phyloP scores from a whole-genome alignment of 2,888 invertebrate species.

The Lithodes maja region DNA sequence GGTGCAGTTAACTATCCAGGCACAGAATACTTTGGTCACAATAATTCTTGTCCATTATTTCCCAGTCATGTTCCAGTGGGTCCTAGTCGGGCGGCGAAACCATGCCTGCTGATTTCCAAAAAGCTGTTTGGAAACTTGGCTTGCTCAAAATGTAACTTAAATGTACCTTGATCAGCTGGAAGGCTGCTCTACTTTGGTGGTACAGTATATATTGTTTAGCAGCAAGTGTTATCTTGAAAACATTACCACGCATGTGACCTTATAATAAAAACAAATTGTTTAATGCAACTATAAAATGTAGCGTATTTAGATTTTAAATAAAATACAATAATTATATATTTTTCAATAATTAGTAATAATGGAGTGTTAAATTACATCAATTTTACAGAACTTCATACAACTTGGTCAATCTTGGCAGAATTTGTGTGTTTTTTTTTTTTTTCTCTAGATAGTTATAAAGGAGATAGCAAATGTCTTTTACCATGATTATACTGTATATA shows the following conservation, averaged over 20 bases:
- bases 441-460: slow-evolving; percentile 15
- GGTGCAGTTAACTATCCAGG: no score
- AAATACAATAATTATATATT: background rate
- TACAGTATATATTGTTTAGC: no score
- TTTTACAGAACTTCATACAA: slow-evolving; percentile 11
- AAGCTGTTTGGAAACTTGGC: no score
- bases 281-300: background rate
- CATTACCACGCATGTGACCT: background rate
- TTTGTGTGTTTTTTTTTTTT: background rate
- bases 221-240: no score
- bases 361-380: background rate
- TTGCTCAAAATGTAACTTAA: no score
- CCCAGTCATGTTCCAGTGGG: no score
- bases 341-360: background rate
- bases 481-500: slow-evolving; percentile 17
- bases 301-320: background rate
- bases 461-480: slow-evolving; percentile 3
- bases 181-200: no score
- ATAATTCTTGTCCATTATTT: no score
- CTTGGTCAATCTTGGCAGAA: slow-evolving; percentile 8
- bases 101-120: no score
- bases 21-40: no score
- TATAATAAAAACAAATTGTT: background rate
- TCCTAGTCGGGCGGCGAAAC: no score
- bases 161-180: no score